Evolutionary conservation across 2,888 invertebrate genomes (phyloP).

Genomic region (Brenthis daphne): DNA sequence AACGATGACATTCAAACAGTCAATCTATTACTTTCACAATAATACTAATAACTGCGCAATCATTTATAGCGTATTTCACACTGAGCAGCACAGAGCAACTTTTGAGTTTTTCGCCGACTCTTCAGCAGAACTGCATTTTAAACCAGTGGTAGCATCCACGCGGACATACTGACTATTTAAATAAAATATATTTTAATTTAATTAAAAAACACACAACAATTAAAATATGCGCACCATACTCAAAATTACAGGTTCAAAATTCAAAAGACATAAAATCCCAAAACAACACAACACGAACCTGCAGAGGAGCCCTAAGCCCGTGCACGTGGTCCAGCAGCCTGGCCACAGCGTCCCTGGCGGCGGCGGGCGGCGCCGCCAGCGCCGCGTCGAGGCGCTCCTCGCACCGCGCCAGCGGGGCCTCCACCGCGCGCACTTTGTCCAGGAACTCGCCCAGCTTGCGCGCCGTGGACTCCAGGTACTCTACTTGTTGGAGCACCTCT

Average conservation of each 20-base stretch:
- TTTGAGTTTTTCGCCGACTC: too few relatives aligned
- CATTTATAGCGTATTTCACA: too few relatives aligned
- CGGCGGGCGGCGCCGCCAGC: constrained; percentile 86
- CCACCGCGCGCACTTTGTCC: constrained; percentile 92
- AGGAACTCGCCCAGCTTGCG: constrained; percentile 92
- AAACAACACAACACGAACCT: constrained; percentile 51
- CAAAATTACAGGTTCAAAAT: neutral
- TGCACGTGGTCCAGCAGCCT: constrained; percentile 91
- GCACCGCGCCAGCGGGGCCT: constrained; percentile 91
- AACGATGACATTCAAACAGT: too few relatives aligned
- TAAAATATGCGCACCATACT: too few relatives aligned
- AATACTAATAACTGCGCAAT: too few relatives aligned
- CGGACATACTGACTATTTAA: too few relatives aligned
- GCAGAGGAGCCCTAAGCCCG: constrained; percentile 88
- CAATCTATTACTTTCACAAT: too few relatives aligned
- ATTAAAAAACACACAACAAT: too few relatives aligned
- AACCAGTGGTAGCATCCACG: too few relatives aligned
- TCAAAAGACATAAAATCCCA: neutral
- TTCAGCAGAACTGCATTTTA: too few relatives aligned
- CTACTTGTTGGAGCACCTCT: constrained; percentile 88
- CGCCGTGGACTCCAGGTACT: constrained; percentile 91
- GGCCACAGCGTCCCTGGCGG: constrained; percentile 93
- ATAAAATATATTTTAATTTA: too few relatives aligned
- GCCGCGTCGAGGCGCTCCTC: constrained; percentile 87
- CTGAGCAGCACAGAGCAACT: too few relatives aligned